Evolutionary conservation across 2,113 vertebrate species (phyloP).

Genomic region (Chaenogobius annularis): DNA sequence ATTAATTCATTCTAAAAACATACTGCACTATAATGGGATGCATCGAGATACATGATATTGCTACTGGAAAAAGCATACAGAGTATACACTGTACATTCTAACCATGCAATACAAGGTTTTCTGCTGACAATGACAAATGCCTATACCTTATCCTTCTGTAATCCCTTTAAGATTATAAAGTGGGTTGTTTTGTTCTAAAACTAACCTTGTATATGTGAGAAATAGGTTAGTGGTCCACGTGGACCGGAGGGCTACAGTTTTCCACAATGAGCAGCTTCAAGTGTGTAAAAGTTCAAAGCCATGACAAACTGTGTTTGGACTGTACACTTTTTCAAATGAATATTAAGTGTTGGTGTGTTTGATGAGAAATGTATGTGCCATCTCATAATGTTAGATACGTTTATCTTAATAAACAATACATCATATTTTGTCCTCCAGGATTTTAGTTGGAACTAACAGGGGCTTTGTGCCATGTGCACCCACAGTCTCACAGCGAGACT

Average conservation of each 20-base stretch:
- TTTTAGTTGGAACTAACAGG: not conserved
- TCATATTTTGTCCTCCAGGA: not conserved
- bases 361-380: not conserved
- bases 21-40: not conserved
- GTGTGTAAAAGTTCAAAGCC: not conserved
- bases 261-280: constrained; percentile 4
- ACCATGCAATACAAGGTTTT: constrained; percentile 46
- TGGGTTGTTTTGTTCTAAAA: constrained; percentile 61
- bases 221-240: constrained; percentile 69
- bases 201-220: constrained; percentile 38
- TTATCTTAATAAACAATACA: not conserved
- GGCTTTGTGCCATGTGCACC: not conserved
- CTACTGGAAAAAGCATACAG: not conserved
- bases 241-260: constrained; percentile 38
- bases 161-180: constrained; percentile 42
- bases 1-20: not conserved
- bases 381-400: not conserved
- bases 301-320: not conserved
- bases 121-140: constrained; percentile 74
- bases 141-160: constrained; percentile 15
- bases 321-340: not conserved
- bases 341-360: not conserved
- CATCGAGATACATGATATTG: not conserved
- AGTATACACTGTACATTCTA: constrained; percentile 4
- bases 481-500: not conserved